A percentile compares a stretch with the other conserved stretches of the same genome.
phyloP scores from a whole-genome alignment of 2,797 vertebrate species.

The Mormyrops boulengeri region DNA sequence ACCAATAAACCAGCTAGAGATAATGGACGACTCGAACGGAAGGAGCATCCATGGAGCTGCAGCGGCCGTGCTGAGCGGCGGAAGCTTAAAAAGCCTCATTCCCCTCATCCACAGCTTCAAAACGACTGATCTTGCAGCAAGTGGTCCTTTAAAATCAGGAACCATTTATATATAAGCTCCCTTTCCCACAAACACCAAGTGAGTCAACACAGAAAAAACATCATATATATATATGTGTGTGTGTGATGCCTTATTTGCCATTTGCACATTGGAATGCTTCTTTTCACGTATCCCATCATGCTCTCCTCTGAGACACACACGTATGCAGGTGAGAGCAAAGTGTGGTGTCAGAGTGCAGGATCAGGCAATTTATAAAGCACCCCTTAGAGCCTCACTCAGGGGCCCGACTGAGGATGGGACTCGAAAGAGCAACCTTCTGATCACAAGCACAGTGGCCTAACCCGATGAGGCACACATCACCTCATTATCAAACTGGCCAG shows the following conservation, averaged over 20 bases:
- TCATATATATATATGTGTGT: not conserved
- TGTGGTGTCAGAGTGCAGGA: not conserved
- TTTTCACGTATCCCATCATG: not conserved
- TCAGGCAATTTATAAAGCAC: not conserved
- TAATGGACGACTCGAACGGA: not conserved
- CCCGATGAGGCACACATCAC: not conserved
- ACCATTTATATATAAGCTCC: not conserved
- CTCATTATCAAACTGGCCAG: not conserved
- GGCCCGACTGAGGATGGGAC: not conserved
- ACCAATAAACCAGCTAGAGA: not conserved
- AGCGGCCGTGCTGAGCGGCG: not conserved
- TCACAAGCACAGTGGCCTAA: not conserved
- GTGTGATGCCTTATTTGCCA: not conserved
- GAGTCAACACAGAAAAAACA: not conserved
- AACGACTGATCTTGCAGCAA: not conserved
- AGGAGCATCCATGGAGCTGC: not conserved
- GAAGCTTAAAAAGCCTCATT: not conserved
- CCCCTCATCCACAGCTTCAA: not conserved
- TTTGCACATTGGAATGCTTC: not conserved
- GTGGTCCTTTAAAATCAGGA: not conserved
- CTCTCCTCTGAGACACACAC: not conserved
- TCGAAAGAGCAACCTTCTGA: not conserved
- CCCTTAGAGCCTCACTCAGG: not conserved
- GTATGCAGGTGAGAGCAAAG: not conserved
- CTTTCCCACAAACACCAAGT: not conserved